Conservation (phyloP, 2,888 invertebrate genomes). For the Habroteleia sp. region DNA sequence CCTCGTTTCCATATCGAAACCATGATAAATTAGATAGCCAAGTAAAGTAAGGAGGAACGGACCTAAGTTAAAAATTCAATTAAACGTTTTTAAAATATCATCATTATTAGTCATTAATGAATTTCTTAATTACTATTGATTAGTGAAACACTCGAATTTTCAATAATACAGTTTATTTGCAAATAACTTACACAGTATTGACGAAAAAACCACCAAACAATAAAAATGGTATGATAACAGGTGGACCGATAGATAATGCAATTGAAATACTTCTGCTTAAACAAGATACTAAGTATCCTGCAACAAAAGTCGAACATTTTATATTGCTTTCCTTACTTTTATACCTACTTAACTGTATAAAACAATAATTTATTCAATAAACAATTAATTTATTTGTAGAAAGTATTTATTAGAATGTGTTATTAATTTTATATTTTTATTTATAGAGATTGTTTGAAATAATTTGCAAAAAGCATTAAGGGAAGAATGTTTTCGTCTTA, state of each 20-base stretch:
- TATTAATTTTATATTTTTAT: no score
- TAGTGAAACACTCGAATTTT: no score
- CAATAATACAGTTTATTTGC: no score
- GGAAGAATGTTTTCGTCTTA: conserved; percentile 33
- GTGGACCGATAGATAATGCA: conserved; percentile 94
- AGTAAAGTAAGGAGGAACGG: conserved; percentile 90
- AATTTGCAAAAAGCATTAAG: no score
- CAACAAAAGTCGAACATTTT: no score
- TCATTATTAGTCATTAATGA: not conserved
- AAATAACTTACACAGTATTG: conserved; percentile 90
- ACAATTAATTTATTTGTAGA: not conserved
- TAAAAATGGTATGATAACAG: conserved; percentile 95
- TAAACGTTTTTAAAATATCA: no score
- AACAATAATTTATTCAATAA: not conserved
- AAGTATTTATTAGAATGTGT: no score
- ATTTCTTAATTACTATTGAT: conserved; percentile 4
- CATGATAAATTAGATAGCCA: conserved; percentile 95
- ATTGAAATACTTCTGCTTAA: conserved; percentile 91
- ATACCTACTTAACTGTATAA: no score
- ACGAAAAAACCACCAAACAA: conserved; percentile 98
- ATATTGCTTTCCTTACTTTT: no score
- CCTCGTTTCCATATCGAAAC: conserved; percentile 96
- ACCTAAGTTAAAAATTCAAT: conserved; percentile 82
- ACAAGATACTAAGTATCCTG: conserved; percentile 96
- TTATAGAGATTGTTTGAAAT: no score